Evolutionary conservation across 2,113 vertebrate genomes (phyloP).

Genomic region (Nicator chloris): DNA sequence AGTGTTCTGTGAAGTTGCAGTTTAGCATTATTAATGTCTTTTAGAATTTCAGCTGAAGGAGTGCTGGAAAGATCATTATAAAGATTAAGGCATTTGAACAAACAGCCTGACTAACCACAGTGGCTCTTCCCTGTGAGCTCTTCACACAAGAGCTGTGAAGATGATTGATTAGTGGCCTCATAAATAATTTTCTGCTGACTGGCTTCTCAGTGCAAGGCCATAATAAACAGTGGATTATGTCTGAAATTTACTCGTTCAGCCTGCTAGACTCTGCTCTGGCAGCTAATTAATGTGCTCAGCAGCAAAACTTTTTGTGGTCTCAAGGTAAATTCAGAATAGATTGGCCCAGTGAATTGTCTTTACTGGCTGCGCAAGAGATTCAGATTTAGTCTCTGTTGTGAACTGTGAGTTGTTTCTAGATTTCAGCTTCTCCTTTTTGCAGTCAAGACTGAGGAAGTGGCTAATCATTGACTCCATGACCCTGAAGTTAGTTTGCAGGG

Average conservation of each 20-base stretch:
- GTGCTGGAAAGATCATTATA: neutral
- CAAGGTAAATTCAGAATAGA: neutral
- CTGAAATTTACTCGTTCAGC: neutral
- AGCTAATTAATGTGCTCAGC: neutral
- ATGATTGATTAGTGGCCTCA: neutral
- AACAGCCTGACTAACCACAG: neutral
- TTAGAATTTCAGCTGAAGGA: neutral
- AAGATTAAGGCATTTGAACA: neutral
- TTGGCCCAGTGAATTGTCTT: neutral
- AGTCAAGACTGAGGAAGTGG: neutral
- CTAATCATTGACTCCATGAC: neutral
- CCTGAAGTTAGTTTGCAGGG: neutral
- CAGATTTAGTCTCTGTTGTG: neutral
- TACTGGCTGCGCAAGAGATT: neutral
- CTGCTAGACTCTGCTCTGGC: neutral
- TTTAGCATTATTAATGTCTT: neutral
- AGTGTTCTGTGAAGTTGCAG: neutral
- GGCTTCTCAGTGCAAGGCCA: neutral
- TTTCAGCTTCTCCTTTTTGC: neutral
- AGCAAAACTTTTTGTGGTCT: neutral
- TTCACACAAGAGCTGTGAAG: neutral
- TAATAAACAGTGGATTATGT: neutral
- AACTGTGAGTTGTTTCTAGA: neutral
- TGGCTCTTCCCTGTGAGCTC: neutral
- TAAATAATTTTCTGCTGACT: neutral